Percentiles rank a stretch among this genome's conserved stretches.
Evolutionary conservation across 2,888 invertebrate species (phyloP).

Genomic region (Hofmannophila pseudospretella): DNA sequence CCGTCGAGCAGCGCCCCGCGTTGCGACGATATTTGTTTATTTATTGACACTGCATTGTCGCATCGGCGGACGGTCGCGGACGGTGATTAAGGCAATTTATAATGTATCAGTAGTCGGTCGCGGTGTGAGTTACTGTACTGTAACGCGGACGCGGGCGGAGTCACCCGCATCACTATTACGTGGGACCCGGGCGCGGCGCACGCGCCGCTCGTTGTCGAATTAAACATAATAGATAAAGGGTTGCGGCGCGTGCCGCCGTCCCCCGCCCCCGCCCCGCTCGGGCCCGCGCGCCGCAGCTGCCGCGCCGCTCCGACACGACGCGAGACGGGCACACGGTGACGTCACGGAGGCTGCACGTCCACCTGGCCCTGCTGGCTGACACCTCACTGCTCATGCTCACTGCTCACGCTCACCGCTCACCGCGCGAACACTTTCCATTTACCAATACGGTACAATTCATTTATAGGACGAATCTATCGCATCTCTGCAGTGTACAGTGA

Average conservation of each 20-base stretch:
- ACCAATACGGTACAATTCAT: no score
- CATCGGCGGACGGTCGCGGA: constrained; percentile 25
- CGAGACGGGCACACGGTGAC: not conserved
- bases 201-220: not conserved
- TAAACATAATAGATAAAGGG: constrained; percentile 4
- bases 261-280: not conserved
- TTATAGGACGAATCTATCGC: no score
- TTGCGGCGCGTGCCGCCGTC: constrained; percentile 12
- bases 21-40: no score
- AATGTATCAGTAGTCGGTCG: constrained; percentile 47
- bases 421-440: not conserved
- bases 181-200: not conserved
- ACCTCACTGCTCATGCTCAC: no score
- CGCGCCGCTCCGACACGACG: no score
- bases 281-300: constrained; percentile 2
- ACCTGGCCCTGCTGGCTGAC: no score
- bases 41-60: no score
- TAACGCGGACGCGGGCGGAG: constrained; percentile 16
- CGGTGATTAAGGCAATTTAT: constrained; percentile 63
- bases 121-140: constrained; percentile 24
- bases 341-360: no score
- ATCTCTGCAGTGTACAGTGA: no score
- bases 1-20: no score
- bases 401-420: not conserved
- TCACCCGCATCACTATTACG: constrained; percentile 9